Evolutionary conservation across 2,113 vertebrate species (phyloP).

Genomic region (Lampris megalopsis): DNA sequence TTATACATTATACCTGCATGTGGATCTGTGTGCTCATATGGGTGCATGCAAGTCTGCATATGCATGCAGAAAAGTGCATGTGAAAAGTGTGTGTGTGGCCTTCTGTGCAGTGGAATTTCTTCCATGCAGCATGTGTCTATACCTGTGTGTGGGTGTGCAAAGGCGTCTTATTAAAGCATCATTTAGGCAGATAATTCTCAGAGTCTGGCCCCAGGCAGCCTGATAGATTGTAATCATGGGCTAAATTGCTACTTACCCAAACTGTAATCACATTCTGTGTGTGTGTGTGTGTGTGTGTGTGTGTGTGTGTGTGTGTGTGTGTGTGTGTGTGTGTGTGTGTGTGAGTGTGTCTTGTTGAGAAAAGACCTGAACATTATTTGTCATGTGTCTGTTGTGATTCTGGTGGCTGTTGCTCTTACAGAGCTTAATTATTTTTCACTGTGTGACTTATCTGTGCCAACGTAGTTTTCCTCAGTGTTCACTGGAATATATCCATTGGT

Average conservation of each 20-base stretch:
- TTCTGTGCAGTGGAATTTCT: slow-evolving; percentile 35
- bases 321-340: not conserved
- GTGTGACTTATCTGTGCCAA: slow-evolving; percentile 50
- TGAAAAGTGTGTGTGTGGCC: slow-evolving; percentile 17
- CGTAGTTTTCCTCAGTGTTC: slow-evolving; percentile 5
- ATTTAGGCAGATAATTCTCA: slow-evolving; percentile 79
- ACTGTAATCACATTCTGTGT: slow-evolving; percentile 70
- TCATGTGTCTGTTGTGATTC: slow-evolving; percentile 75
- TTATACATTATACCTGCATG: not conserved
- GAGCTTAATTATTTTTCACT: slow-evolving; percentile 66
- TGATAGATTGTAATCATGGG: slow-evolving; percentile 82
- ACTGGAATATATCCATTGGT: slow-evolving; percentile 20
- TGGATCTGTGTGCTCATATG: slow-evolving; percentile 12
- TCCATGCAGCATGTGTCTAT: slow-evolving; percentile 15
- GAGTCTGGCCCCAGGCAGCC: slow-evolving; percentile 81
- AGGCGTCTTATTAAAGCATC: slow-evolving; percentile 83
- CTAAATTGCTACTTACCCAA: slow-evolving; percentile 82
- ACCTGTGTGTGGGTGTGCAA: slow-evolving; percentile 74
- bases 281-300: slow-evolving; percentile 34
- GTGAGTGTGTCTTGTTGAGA: slow-evolving; percentile 13
- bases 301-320: slow-evolving; percentile 23
- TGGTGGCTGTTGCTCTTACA: slow-evolving; percentile 61
- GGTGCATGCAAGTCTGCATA: slow-evolving; percentile 1
- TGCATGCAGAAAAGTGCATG: slow-evolving; percentile 23
- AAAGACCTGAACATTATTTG: slow-evolving; percentile 71